Conservation (phyloP, 2,888 invertebrate genomes). For the Yponomeuta cagnagella region DNA sequence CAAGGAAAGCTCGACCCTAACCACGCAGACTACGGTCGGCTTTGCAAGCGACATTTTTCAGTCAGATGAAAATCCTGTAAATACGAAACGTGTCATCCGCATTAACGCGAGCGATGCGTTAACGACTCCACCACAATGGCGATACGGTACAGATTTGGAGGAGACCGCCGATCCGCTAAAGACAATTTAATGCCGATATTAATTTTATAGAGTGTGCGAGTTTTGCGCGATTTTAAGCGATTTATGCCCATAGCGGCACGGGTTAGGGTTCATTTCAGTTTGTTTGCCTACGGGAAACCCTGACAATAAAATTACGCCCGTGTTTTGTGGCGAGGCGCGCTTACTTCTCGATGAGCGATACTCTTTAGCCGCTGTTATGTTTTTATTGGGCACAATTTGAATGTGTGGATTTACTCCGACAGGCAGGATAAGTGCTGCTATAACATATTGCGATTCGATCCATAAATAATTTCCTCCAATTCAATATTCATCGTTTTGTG, state of each 20-base stretch:
- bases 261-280: constrained; percentile 55
- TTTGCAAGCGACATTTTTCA: constrained; percentile 31
- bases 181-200: constrained; percentile 60
- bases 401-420: constrained; percentile 12
- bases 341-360: constrained; percentile 62
- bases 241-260: constrained; percentile 44
- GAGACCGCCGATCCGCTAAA: constrained; percentile 32
- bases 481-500: background rate
- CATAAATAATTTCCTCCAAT: constrained; percentile 3
- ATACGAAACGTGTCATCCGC: constrained; percentile 53
- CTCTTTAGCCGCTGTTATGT: constrained; percentile 43
- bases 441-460: constrained; percentile 1
- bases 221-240: constrained; percentile 37
- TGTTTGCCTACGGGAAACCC: constrained; percentile 38
- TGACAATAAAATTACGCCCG: constrained; percentile 64
- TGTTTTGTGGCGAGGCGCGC: constrained; percentile 57
- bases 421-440: constrained; percentile 9
- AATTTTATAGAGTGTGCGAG: constrained; percentile 47
- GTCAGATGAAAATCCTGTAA: constrained; percentile 36
- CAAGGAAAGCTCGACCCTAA: constrained; percentile 39
- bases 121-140: constrained; percentile 52
- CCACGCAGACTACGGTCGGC: constrained; percentile 31
- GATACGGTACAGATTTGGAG: constrained; percentile 61
- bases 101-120: constrained; percentile 49
- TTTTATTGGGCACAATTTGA: constrained; percentile 11